These are phyloP conservation scores for Thamnophis sirtalis DNA, from an alignment of 2,113 vertebrate genomes.

Conservation along the genomic window DNA sequence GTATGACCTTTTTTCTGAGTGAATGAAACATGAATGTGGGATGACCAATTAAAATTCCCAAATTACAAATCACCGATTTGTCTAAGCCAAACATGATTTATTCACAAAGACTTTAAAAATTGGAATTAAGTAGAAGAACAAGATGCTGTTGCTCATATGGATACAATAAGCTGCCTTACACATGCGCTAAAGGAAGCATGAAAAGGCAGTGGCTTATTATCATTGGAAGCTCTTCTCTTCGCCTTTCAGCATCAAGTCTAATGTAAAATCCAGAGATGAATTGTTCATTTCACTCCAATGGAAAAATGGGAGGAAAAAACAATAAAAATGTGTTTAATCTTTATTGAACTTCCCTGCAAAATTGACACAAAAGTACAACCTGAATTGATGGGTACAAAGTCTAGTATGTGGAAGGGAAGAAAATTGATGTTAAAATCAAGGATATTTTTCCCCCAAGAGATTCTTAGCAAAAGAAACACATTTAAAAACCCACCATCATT, in stretches of 20 bases:
- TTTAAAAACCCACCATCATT: background rate
- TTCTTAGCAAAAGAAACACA: background rate
- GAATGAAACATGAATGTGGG: background rate
- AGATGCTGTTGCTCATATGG: background rate
- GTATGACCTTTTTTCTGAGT: background rate
- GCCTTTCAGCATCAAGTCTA: background rate
- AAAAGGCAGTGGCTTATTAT: background rate
- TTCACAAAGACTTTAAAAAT: background rate
- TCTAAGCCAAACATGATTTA: background rate
- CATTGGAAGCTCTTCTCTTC: background rate
- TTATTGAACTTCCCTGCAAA: background rate
- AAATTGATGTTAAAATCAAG: background rate
- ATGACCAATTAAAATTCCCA: background rate
- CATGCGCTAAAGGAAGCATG: background rate
- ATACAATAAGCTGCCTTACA: background rate
- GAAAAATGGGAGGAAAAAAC: too few species aligned
- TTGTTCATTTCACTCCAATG: background rate
- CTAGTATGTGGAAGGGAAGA: background rate
- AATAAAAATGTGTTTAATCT: background rate
- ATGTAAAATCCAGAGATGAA: background rate
- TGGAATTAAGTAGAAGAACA: background rate
- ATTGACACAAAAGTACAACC: background rate
- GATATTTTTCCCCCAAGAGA: background rate
- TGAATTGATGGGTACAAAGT: background rate
- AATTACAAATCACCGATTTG: background rate